Evolutionary conservation across 2,888 invertebrate genomes (phyloP), one percentile per base, ranked within the genome.

Genomic region (Diachrysia chrysitis): DNA sequence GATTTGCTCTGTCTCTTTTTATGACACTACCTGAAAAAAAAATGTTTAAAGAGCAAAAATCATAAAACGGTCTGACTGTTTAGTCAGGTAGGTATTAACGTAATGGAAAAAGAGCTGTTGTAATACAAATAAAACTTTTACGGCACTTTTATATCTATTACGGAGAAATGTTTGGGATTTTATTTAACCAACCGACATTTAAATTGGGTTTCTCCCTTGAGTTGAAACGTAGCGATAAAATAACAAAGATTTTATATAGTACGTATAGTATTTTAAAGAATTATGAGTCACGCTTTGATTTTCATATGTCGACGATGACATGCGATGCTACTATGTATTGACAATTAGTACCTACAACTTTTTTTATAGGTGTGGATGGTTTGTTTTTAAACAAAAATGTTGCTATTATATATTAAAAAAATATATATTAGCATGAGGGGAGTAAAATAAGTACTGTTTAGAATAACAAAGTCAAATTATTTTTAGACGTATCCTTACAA

Each of bases 91-190:
- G 32, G 69, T 71, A 77, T 73, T 79, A 67, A 66, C 57, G 71
- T 78, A 82, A 81, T 79, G 79, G 73, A 82, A 73, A 65, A 78
- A 60, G 62, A 73, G 69, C 77, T 76, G 69, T 64, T 66, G 74
- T 77, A 76, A 77, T 72, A 74, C 59, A 79, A 78, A 83, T 83
- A 82, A 82, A 83, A 81, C 54, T 71, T 83, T 83, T 76, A 84
- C 71, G 78, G 74, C 68, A 60, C 51, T 77, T 72, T 73, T 73
- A 65, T 71, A 69, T 71, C 65, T 72, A 69, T 63, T 67, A 73
- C 66, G 60, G 55, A 62, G 53, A 66, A 71, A 70, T 69, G 63
- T 73, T 72, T 51, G 46, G 29, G 58, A 54, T 37, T 64, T 46
- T 59, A 46, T 66, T 69, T 58, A 66, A 78, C 65, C 16, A 71